These are phyloP conservation scores for Brevipalpus yothersi DNA, from an alignment of 1,140 invertebrate species.

Conservation along the genomic window DNA sequence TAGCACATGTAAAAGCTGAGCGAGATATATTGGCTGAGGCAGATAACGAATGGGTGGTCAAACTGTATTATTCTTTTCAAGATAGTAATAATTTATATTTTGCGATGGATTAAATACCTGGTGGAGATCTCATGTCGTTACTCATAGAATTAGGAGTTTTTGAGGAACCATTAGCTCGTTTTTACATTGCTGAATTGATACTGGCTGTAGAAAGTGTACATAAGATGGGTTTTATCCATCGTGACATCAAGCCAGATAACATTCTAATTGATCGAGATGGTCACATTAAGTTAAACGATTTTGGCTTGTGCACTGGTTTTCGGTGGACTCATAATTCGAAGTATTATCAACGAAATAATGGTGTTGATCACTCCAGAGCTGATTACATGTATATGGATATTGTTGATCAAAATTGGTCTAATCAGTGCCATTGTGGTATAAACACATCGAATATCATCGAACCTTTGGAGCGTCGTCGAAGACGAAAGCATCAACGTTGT, in stretches of 20 bases:
- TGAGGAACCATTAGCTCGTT: conserved; percentile 92
- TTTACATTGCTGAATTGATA: conserved; percentile 95
- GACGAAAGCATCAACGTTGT: conserved; percentile 68
- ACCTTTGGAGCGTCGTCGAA: conserved; percentile 52
- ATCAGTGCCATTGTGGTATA: conserved; percentile 12
- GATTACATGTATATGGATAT: background rate
- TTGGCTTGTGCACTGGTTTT: conserved; percentile 92
- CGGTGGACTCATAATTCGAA: conserved; percentile 98
- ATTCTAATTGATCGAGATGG: conserved; percentile 84
- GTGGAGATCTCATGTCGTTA: conserved; percentile 99
- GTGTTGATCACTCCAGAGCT: conserved; percentile 15
- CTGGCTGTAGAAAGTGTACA: conserved; percentile 98
- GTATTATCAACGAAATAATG: conserved; percentile 56
- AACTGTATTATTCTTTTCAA: conserved; percentile 98
- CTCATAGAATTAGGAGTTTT: conserved; percentile 98
- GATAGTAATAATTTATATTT: conserved; percentile 96
- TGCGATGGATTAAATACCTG: conserved; percentile 99
- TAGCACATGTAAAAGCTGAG: conserved; percentile 94
- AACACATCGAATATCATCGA: conserved; percentile 30
- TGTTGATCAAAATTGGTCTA: conserved; percentile 1
- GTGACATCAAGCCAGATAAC: conserved; percentile 99
- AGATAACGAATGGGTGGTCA: conserved; percentile 98
- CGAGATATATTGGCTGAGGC: conserved; percentile 93
- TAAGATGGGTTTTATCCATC: conserved; percentile 94
- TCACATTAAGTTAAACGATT: conserved; percentile 95